Evolutionary conservation across 1,140 invertebrate genomes (phyloP).

Genomic region (Sarcophaga peregrina): DNA sequence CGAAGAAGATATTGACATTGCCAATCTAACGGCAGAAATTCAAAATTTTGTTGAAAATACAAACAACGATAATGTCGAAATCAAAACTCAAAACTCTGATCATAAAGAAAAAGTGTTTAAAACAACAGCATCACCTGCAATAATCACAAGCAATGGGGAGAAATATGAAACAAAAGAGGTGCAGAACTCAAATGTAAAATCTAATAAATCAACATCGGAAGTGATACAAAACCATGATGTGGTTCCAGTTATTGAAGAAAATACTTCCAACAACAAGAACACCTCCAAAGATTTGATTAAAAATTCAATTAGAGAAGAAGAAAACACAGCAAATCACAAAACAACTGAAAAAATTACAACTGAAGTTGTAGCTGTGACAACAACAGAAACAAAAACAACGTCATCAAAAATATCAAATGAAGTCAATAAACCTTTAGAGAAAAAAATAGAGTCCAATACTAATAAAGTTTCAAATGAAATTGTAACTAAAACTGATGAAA

Average conservation of each 20-base stretch:
- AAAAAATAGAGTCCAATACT: too few relatives aligned
- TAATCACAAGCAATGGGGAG: too few relatives aligned
- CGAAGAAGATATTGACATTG: slow-evolving; percentile 52
- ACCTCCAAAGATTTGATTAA: not conserved
- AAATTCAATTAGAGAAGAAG: not conserved
- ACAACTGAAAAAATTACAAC: slow-evolving; percentile 7
- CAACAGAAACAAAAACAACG: not conserved
- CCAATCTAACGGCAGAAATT: slow-evolving; percentile 61
- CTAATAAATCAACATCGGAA: not conserved
- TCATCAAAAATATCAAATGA: not conserved
- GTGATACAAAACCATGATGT: not conserved
- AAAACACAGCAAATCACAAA: slow-evolving; percentile 4
- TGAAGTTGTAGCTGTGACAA: slow-evolving; percentile 12
- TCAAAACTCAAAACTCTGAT: not conserved
- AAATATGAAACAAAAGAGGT: not conserved
- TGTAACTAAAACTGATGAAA: not conserved
- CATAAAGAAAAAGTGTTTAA: not conserved
- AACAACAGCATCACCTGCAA: too few relatives aligned
- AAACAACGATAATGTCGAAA: slow-evolving; percentile 13
- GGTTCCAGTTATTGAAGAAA: not conserved
- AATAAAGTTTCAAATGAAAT: not conserved
- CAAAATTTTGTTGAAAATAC: slow-evolving; percentile 57
- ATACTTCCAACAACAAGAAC: not conserved
- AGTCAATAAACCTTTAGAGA: not conserved
- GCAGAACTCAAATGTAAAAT: not conserved